Evolutionary conservation across 2,888 invertebrate genomes (phyloP), one percentile per base, ranked within the genome.

Genomic region (Philereme transversata): DNA sequence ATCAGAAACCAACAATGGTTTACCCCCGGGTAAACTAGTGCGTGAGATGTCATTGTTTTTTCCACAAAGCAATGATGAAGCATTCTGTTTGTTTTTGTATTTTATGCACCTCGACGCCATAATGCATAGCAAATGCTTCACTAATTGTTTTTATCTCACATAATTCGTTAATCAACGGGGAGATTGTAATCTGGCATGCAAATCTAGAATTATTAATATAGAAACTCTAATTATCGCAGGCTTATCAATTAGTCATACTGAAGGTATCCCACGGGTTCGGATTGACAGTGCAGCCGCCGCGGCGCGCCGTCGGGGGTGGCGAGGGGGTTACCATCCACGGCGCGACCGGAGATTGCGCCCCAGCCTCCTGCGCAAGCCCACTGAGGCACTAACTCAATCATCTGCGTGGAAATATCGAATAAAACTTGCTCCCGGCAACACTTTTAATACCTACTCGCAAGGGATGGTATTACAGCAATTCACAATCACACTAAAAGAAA

Each of bases 301-400:
- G 62, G 62, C 60, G 62, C 50, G 52, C 35, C 56, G 64, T n/a
- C 44, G 54, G 55, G 65, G 63, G 56, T 62, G 66, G 67, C 51
- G 70, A 74, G 77, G 76, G 64, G 72, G 77, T 2, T 3, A 22
- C 22, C 71, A 78, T 81, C 81, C 81, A 81, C 77, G 74, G 77
- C 76, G 35, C 45, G 79, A 85, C 90, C 90, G 90, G 90, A 90
- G 90, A 90, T 90, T 89, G 87, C 87, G 77, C 81, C 79, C 83
- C 84, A 82, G 84, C 87, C 88, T 88, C 88, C 84, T 84, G 85
- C 87, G 84, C 87, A 84, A 83, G 76, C 81, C 81, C 78, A 72
- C 86, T n/a, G 3, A 22, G 22, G 22, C 22, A 22, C 22, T 89
- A 90, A 91, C 90, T 88, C 87, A 90, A 91, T 91, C 86, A 87